Evolutionary conservation across 1,140 invertebrate species (phyloP), one percentile per base, ranked within the genome.

Genomic region (Scaptodrosophila lebanonensis): DNA sequence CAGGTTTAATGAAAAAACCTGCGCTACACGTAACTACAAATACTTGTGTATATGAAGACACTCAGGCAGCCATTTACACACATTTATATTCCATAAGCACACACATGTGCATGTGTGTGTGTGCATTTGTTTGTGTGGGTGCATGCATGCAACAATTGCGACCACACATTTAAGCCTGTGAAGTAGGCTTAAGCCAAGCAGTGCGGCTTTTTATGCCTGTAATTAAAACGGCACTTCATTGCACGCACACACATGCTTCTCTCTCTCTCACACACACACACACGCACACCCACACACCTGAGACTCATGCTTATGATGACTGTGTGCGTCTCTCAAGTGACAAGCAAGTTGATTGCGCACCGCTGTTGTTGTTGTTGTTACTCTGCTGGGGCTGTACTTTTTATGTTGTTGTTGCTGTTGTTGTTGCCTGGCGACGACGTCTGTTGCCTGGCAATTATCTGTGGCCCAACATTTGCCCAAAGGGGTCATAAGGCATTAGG

Each of bases 401-500:
- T n/a, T n/a, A n/a, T n/a, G 33, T 40, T 54, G 12, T 53, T 44
- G 36, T 20, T 50, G 32, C 8, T 60, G 32, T 40, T 56, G 43
- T 32, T 50, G 59, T 60, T 64, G 40, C 60, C 69, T 45, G 70
- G 58, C 25, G 73, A 73, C 70, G 45, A 20, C 20, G 29, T 38
- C 39, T 59, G 73, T 77, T 77, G 75, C 75, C 68, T 82, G 73
- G 66, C 68, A 76, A 76, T 76, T 76, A 77, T 66, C 63, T 25
- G 47, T 43, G 58, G 45, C 60, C 45, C 59, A 58, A 63, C 53
- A 58, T 18, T 22, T 32, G 25, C 61, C 9, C 33, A 63, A 51
- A 17, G 64, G 59, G 72, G 64, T 68, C 67, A 48, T 35, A 47
- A 51, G 60, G 71, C 79, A 79, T 77, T 68, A 67, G 47, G 58